A percentile compares a stretch with the other conserved stretches of the same genome.
phyloP scores from a whole-genome alignment of 1,140 invertebrate species.

The Protaetia brevitarsis region DNA sequence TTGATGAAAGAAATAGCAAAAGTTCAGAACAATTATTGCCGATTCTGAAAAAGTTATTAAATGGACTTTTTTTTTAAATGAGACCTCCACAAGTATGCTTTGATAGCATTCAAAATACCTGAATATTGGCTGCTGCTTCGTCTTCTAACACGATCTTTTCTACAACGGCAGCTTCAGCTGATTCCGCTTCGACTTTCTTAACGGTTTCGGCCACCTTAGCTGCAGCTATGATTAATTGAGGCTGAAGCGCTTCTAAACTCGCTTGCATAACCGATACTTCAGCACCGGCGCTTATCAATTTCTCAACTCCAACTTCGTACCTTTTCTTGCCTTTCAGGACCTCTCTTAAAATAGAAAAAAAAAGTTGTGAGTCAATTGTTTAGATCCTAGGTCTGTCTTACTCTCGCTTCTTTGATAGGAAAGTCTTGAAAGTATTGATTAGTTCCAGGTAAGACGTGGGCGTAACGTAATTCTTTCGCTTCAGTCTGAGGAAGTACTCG shows the following conservation, averaged over 20 bases:
- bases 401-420: constrained; percentile 74
- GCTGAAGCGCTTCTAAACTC: constrained; percentile 80
- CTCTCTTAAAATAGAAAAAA: constrained; percentile 51
- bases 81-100: no score
- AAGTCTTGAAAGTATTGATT: constrained; percentile 85
- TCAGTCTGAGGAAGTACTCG: constrained; percentile 68
- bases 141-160: constrained; percentile 64
- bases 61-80: no score
- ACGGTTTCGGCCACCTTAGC: constrained; percentile 79
- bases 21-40: no score
- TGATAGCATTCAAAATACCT: constrained; percentile 4
- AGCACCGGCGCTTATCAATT: constrained; percentile 77
- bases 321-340: constrained; percentile 64
- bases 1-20: no score
- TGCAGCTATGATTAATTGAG: constrained; percentile 81
- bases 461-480: constrained; percentile 86
- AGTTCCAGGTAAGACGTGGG: constrained; percentile 92
- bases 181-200: constrained; percentile 77
- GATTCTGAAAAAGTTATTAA: no score
- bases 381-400: constrained; percentile 43
- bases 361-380: neutral
- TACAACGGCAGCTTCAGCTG: constrained; percentile 77
- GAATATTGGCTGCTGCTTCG: constrained; percentile 62
- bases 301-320: constrained; percentile 84
- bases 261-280: constrained; percentile 84